phyloP scores from a whole-genome alignment of 2,888 invertebrate species.

The Lepetodrilus schrolli region DNA sequence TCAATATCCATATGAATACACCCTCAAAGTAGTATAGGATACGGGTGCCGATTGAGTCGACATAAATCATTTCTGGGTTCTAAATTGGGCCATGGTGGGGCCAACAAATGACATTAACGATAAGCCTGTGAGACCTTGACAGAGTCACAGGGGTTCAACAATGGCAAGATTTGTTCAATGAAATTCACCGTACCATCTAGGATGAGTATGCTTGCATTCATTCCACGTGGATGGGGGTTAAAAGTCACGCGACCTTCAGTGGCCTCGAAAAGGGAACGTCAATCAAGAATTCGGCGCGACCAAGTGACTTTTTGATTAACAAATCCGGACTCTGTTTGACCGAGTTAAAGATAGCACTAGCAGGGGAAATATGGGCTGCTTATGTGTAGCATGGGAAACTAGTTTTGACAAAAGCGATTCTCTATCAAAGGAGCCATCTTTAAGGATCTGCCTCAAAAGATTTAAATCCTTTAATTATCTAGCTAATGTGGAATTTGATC shows the following conservation, averaged over 20 bases:
- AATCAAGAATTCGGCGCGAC: slow-evolving; percentile 7
- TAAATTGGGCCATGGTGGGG: neutral
- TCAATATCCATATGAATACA: too few species aligned
- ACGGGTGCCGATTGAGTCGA: neutral
- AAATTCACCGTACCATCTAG: neutral
- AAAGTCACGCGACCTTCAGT: slow-evolving; percentile 1
- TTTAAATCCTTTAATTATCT: neutral
- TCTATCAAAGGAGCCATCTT: slow-evolving; percentile 5
- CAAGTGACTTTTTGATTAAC: slow-evolving; percentile 7
- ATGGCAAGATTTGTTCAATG: slow-evolving; percentile 2
- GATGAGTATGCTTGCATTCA: slow-evolving; percentile 6
- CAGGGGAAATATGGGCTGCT: neutral
- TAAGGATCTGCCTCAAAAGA: neutral
- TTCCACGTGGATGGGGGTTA: neutral
- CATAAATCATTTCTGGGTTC: slow-evolving; percentile 6
- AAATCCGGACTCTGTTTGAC: neutral
- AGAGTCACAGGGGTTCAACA: neutral
- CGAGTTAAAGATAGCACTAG: neutral
- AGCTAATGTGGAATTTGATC: neutral
- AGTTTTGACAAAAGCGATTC: neutral
- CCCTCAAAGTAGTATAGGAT: neutral
- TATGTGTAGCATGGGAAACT: neutral
- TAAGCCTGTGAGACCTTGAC: neutral
- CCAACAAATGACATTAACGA: neutral
- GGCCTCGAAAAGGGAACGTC: slow-evolving; percentile 18